Evolutionary conservation across 2,888 invertebrate genomes (phyloP).

Genomic region (Drosophila recens): DNA sequence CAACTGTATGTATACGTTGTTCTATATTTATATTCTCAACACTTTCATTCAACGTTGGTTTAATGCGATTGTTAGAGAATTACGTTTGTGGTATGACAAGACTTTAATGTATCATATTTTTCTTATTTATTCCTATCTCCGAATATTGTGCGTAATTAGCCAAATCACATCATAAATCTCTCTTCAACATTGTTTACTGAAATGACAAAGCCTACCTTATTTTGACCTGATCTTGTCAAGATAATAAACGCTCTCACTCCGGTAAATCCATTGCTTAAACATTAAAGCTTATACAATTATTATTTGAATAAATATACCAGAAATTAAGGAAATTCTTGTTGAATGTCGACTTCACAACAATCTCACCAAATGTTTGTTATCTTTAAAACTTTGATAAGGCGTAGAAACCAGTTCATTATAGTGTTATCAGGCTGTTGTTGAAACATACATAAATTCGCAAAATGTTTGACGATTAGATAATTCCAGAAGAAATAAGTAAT

Average conservation of each 20-base stretch:
- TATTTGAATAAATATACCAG: not conserved
- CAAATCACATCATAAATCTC: not conserved
- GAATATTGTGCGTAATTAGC: not conserved
- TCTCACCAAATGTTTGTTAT: slow-evolving; percentile 33
- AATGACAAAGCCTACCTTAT: slow-evolving; percentile 1
- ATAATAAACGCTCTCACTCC: not conserved
- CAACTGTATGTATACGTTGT: no score
- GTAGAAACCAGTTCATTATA: slow-evolving; percentile 21
- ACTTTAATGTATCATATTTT: not conserved
- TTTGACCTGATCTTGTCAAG: not conserved
- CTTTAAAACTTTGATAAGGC: slow-evolving; percentile 13
- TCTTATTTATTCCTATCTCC: not conserved
- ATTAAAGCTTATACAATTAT: not conserved
- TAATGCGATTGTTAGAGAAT: not conserved
- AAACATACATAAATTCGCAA: slow-evolving; percentile 29
- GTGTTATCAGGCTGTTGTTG: slow-evolving; percentile 24
- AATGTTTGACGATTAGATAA: slow-evolving; percentile 52
- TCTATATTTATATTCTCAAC: no score
- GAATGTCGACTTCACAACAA: slow-evolving; percentile 1
- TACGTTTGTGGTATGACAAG: slow-evolving; percentile 22
- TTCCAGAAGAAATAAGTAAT: slow-evolving; percentile 8
- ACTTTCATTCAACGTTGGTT: slow-evolving; percentile 32
- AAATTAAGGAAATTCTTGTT: not conserved
- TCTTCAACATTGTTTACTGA: not conserved
- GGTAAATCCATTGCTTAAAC: not conserved